Evolutionary conservation across 2,113 vertebrate genomes (phyloP), one percentile per base, ranked within the genome.

Genomic region (Chionis minor): DNA sequence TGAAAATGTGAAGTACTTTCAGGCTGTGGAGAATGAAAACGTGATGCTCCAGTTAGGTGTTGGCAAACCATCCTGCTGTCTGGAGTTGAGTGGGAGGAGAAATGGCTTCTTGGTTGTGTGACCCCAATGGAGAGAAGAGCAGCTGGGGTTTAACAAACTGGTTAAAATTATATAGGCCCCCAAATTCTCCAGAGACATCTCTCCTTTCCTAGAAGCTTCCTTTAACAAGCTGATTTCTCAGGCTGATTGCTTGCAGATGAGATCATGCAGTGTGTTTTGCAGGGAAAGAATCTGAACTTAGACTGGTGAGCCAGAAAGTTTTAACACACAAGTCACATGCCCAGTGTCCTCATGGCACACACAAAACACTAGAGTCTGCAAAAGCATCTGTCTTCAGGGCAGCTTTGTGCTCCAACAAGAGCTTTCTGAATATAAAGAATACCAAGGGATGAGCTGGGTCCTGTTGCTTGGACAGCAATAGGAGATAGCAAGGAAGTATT

Each of bases 201-300:
- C 92, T 96, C 86, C 97, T 95, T 97, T 97, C 96, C 96, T 97
- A 91, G 97, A 96, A 97, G 94, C 97, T 97, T 97, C 94, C 96
- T 97, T 96, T 97, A 97, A 97, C 96, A 97, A 97, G 94, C 96
- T 97, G 95, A 97, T 97, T 97, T 97, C 97, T 97, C 97, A 97
- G 96, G 92, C 95, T 97, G 95, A 97, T 97, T 97, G 95, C 96
- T 97, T 96, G 96, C 97, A 97, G 97, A 97, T 97, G 97, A 97
- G 97, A 94, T 97, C 97, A 97, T 94, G 45, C 94, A 96, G 95
- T 77, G 91, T 95, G 92, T 95, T 95, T 95, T 97, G 95, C 92
- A 95, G 95, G 73, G 84, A 97, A 97, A 58, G 91, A 97, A 97
- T 97, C 97, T 54, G 78, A 79, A 54, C 91, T 94, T 45, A 5